Evolutionary conservation across 2,113 vertebrate genomes (phyloP), one percentile per base, ranked within the genome.

Genomic region (Bostrychus sinensis): DNA sequence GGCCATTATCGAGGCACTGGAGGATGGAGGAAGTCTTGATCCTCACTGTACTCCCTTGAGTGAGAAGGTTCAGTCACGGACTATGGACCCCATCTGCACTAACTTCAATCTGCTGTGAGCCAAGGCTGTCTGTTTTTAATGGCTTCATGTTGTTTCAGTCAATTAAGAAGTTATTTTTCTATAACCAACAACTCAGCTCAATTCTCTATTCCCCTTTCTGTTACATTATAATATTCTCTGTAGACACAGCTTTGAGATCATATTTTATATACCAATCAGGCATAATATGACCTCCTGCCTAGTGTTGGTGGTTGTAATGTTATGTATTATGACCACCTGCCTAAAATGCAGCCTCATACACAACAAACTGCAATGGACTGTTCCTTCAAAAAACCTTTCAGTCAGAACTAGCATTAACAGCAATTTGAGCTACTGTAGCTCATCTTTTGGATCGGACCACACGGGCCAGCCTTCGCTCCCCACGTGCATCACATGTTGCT

Each of bases 1-100:
- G 54, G 36, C 60, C 68, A 80, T 88, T 80, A 81, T 62, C n/a
- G 72, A 69, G 67, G 73, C 67, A 76, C 78, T 85, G 81, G 57
- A 68, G 80, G 74, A 48, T 85, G 73, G 85, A 76, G 56, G 30
- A 73, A 75, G 53, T 63, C 66, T 42, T 73, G 46, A 75, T 62
- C 60, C 42, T 3, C 30, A 10, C 25, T 53, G 30, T 56, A 32
- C 64, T 69, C 77, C 58, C 39, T 45, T 32, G 22, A 59, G 68
- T 56, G 70, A 67, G 68, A 58, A 42, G 32, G 54, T 72, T 77
- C 54, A 66, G 56, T 32, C 59, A 61, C 48, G 48, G 48, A 30
- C 25, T 51, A 81, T 55, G 51, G 62, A 70, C 46, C 42, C 38
- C 48, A 39, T 51, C 42, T 54, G 16, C 7, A 26, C 41, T 30